phyloP scores from a whole-genome alignment of 2,113 vertebrate genomes.

The Cisticola juncidis region DNA sequence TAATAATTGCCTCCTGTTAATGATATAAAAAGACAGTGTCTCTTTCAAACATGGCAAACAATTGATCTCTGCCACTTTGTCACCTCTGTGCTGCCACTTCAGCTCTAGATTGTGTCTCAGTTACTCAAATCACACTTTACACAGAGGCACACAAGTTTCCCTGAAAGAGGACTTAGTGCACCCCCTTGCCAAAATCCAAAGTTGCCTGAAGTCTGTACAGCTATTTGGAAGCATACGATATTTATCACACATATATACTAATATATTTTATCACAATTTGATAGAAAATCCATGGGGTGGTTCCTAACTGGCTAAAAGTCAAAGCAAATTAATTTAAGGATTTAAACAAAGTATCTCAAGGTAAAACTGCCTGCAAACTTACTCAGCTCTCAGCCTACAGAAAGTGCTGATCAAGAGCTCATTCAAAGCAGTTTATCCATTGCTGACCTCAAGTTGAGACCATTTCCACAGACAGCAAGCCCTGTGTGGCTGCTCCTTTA shows the following conservation, averaged over 20 bases:
- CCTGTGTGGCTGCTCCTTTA: neutral
- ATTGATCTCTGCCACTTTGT: neutral
- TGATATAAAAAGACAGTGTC: neutral
- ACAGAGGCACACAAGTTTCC: neutral
- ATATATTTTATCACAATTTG: neutral
- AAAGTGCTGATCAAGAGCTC: neutral
- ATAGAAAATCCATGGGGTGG: neutral
- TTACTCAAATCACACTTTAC: neutral
- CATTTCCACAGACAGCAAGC: neutral
- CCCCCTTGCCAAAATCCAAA: neutral
- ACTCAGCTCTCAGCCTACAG: neutral
- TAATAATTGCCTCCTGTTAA: neutral
- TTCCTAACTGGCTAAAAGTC: neutral
- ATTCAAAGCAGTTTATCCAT: neutral
- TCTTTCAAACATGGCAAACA: neutral
- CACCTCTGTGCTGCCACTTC: neutral
- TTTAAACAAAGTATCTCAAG: neutral
- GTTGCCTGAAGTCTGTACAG: neutral
- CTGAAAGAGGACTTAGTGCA: neutral
- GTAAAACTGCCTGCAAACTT: neutral
- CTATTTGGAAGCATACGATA: neutral
- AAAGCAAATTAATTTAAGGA: neutral
- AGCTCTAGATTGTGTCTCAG: neutral
- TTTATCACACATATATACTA: neutral
- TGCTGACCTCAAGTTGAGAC: neutral